Percentiles rank a stretch among this genome's conserved stretches.
Evolutionary conservation across 2,888 invertebrate species (phyloP).

Genomic region (Conchocele bisecta): DNA sequence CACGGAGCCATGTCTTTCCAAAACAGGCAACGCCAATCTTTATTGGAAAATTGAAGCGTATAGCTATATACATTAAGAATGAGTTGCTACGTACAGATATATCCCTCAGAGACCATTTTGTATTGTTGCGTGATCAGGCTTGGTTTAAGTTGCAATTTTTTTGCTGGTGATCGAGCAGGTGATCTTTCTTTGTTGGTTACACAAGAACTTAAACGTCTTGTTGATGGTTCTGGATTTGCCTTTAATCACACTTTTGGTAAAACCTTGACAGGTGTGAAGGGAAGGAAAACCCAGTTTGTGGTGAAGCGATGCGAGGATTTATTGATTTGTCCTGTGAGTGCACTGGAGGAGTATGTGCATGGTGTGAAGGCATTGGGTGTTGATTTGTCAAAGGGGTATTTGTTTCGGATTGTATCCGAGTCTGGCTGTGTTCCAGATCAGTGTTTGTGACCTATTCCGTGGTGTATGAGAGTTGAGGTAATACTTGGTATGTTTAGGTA

Average conservation of each 20-base stretch:
- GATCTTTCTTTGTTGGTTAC: conserved; percentile 6
- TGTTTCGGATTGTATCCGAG: conserved; percentile 1
- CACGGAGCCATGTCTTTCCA: too few relatives aligned
- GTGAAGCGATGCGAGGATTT: background rate
- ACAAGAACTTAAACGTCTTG: conserved; percentile 1
- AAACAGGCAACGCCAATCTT: background rate
- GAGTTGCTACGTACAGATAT: conserved; percentile 5
- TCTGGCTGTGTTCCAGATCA: too few relatives aligned
- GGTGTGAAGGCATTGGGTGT: background rate
- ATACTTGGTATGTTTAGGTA: background rate
- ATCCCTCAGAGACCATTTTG: conserved; percentile 17
- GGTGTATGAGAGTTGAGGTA: too few relatives aligned
- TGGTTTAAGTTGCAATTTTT: conserved; percentile 39
- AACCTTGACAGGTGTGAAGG: background rate
- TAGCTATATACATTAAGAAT: conserved; percentile 11
- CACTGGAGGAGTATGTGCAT: background rate
- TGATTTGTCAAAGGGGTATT: background rate
- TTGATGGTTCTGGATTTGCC: conserved; percentile 1
- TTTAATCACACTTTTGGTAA: conserved; percentile 9
- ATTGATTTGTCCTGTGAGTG: conserved; percentile 5
- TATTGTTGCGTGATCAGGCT: conserved; percentile 30
- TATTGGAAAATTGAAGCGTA: background rate
- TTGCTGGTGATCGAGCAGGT: conserved; percentile 28
- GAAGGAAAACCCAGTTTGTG: background rate
- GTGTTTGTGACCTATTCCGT: too few relatives aligned